Conservation (phyloP, 1,140 invertebrate genomes). For the Meloidogyne floridensis region DNA sequence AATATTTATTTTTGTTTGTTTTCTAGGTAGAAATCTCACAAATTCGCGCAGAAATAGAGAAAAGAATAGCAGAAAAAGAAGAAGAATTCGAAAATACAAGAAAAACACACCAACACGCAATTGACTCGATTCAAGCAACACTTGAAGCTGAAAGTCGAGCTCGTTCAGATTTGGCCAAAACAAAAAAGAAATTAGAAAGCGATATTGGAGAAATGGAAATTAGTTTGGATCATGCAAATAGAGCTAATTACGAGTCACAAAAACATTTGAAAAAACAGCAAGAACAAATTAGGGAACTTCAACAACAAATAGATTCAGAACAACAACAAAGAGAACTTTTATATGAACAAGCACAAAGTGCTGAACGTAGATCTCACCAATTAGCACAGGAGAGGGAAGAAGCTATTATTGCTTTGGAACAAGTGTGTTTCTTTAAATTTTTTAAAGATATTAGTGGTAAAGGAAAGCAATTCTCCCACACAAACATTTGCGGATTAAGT, state of each 20-base stretch:
- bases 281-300: conserved; percentile 90
- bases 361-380: conserved; percentile 73
- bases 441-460: no score
- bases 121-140: conserved; percentile 98
- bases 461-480: no score
- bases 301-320: conserved; percentile 68
- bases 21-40: conserved; percentile 45
- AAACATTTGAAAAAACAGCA: conserved; percentile 97
- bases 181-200: conserved; percentile 99
- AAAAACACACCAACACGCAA: conserved; percentile 97
- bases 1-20: conserved; percentile 22
- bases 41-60: conserved; percentile 54
- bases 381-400: conserved; percentile 63
- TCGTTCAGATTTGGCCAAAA: conserved; percentile 95
- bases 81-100: conserved; percentile 99
- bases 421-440: not conserved
- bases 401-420: conserved; percentile 58
- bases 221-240: conserved; percentile 94
- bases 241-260: conserved; percentile 94
- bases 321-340: conserved; percentile 63
- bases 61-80: conserved; percentile 85
- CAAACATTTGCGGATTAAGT: no score
- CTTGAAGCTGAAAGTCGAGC: conserved; percentile 98
- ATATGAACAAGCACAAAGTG: conserved; percentile 60
- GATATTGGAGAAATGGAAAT: conserved; percentile 98